A percentile compares a stretch with the other conserved stretches of the same genome.
phyloP scores from a whole-genome alignment of 2,888 invertebrate genomes.

The Philonicus albiceps region DNA sequence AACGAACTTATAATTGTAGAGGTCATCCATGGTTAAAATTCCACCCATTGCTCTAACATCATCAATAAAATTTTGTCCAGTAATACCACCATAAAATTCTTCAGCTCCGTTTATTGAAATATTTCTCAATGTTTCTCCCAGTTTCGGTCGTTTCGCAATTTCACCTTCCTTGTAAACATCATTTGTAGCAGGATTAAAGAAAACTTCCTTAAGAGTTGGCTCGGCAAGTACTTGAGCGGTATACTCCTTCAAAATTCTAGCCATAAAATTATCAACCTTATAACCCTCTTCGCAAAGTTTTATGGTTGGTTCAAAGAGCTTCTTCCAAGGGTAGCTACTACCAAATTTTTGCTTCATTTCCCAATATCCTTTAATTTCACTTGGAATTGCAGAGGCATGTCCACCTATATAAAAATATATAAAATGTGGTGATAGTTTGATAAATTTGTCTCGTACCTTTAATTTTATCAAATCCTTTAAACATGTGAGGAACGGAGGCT shows the following conservation, averaged over 20 bases:
- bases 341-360: constrained; percentile 78
- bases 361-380: constrained; percentile 88
- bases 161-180: constrained; percentile 71
- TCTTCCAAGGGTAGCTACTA: constrained; percentile 74
- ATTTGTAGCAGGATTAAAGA: constrained; percentile 69
- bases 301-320: constrained; percentile 81
- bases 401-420: constrained; percentile 44
- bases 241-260: constrained; percentile 66
- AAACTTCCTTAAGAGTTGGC: constrained; percentile 67
- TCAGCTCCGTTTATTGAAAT: constrained; percentile 74
- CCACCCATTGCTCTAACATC: constrained; percentile 78
- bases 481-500: constrained; percentile 75
- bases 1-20: constrained; percentile 73
- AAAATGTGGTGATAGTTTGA: neutral
- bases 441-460: neutral
- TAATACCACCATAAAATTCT: constrained; percentile 76
- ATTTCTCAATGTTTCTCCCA: constrained; percentile 75
- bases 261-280: constrained; percentile 72
- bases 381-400: constrained; percentile 83
- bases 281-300: constrained; percentile 78
- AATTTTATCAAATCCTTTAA: constrained; percentile 50
- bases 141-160: constrained; percentile 68
- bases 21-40: constrained; percentile 80
- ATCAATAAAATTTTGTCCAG: constrained; percentile 66
- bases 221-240: constrained; percentile 67